Evolutionary conservation across 2,113 vertebrate species (phyloP).

Genomic region (Leptobrachium leishanense): DNA sequence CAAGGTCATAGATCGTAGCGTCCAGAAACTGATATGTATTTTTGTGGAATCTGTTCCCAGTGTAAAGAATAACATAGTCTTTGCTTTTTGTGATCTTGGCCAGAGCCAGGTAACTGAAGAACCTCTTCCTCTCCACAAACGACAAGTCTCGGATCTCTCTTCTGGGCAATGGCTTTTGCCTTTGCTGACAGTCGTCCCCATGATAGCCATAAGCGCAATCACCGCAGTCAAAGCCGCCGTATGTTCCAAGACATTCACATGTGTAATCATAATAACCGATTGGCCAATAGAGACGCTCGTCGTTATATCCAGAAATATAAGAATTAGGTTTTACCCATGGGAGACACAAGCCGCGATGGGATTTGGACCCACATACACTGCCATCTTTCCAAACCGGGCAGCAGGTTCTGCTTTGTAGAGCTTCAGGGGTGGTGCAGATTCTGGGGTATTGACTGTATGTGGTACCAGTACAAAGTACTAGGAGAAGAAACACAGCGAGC

Average conservation of each 20-base stretch:
- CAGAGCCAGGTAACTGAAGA: conserved; percentile 37
- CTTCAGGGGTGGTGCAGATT: background rate
- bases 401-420: background rate
- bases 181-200: conserved; percentile 17
- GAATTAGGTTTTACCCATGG: background rate
- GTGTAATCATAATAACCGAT: background rate
- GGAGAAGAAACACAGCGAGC: too few relatives aligned
- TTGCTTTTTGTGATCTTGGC: conserved; percentile 47
- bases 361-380: conserved; percentile 7
- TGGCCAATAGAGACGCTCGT: conserved; percentile 32
- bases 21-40: conserved; percentile 36
- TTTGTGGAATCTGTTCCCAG: conserved; percentile 25
- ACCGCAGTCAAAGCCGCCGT: too few relatives aligned
- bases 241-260: conserved; percentile 2
- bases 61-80: conserved; percentile 45
- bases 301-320: background rate
- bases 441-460: conserved; percentile 27
- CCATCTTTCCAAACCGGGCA: conserved; percentile 23
- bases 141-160: conserved; percentile 37
- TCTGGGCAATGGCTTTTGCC: background rate
- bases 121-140: conserved; percentile 34
- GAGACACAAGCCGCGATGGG: conserved; percentile 6
- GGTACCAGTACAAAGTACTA: too few relatives aligned
- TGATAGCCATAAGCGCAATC: conserved; percentile 41
- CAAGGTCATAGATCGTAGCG: conserved; percentile 46